Conservation (phyloP, 2,797 vertebrate genomes). For the Eutrigla gurnardus region DNA sequence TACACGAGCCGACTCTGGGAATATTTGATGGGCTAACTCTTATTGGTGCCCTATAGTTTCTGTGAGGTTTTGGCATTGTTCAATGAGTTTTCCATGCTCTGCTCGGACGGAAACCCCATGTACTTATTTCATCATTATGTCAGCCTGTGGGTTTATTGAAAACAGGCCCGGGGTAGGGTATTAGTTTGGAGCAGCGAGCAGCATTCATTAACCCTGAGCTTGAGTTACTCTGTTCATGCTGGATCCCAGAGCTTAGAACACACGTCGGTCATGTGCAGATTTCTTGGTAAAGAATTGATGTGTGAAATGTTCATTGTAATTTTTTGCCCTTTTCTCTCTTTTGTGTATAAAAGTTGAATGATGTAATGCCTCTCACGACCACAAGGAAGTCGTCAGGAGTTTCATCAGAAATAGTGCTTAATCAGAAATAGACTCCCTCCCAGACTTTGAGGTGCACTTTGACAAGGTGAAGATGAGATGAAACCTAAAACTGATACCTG, state of each 20-base stretch:
- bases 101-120: constrained; percentile 61
- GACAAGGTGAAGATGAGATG: constrained; percentile 19
- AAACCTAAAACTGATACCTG: constrained; percentile 5
- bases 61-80: constrained; percentile 69
- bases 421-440: background rate
- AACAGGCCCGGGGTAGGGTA: constrained; percentile 60
- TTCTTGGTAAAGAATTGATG: constrained; percentile 17
- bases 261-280: constrained; percentile 15
- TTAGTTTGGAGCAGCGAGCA: constrained; percentile 47
- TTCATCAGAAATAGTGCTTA: background rate
- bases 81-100: constrained; percentile 63
- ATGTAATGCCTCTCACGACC: background rate
- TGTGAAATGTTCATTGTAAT: background rate
- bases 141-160: constrained; percentile 71
- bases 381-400: background rate
- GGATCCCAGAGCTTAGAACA: constrained; percentile 5
- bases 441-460: constrained; percentile 1
- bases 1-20: constrained; percentile 44
- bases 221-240: constrained; percentile 22
- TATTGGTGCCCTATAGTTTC: constrained; percentile 58
- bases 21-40: constrained; percentile 41
- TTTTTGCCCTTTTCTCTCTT: background rate
- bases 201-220: constrained; percentile 21
- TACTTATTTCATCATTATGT: constrained; percentile 72
- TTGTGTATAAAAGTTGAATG: background rate